A percentile compares a stretch with the other conserved stretches of the same genome.
Evolutionary conservation across 2,113 vertebrate genomes (phyloP).

Genomic region (Corydoras maculifer): DNA sequence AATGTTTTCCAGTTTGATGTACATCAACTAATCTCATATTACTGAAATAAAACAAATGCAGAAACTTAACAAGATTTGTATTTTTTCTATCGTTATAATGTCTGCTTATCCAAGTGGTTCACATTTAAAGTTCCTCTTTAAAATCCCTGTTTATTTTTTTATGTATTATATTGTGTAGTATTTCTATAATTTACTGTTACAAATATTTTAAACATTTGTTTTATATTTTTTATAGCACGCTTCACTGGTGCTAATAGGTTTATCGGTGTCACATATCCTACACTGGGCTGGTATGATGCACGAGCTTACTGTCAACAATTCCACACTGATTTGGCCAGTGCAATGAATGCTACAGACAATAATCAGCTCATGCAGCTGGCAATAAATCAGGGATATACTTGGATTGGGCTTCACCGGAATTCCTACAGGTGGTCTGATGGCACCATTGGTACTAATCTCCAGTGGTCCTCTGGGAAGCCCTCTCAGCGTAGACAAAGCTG

Average conservation of each 20-base stretch:
- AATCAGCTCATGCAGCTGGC: not conserved
- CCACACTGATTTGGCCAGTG: slow-evolving; percentile 30
- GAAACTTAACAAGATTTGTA: too few species aligned
- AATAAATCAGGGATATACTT: rapidly evolving
- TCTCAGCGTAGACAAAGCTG: not conserved
- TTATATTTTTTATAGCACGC: not conserved
- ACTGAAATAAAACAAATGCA: too few species aligned
- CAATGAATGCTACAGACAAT: not conserved
- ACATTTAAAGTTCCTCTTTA: too few species aligned
- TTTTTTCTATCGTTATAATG: too few species aligned
- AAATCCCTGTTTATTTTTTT: too few species aligned
- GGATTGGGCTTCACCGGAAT: slow-evolving; percentile 26
- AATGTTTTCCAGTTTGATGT: too few species aligned
- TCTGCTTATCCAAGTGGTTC: too few species aligned
- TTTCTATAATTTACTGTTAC: too few species aligned
- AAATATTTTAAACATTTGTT: not conserved
- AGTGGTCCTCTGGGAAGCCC: slow-evolving; percentile 3
- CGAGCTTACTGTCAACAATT: not conserved
- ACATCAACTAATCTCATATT: too few species aligned
- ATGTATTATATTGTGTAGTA: too few species aligned
- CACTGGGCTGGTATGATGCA: slow-evolving; percentile 14
- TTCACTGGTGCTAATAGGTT: not conserved
- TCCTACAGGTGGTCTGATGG: slow-evolving; percentile 10
- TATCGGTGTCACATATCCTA: not conserved
- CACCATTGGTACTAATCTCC: not conserved